phyloP scores from a whole-genome alignment of 1,140 invertebrate genomes.

The Sminthurides bifidus region DNA sequence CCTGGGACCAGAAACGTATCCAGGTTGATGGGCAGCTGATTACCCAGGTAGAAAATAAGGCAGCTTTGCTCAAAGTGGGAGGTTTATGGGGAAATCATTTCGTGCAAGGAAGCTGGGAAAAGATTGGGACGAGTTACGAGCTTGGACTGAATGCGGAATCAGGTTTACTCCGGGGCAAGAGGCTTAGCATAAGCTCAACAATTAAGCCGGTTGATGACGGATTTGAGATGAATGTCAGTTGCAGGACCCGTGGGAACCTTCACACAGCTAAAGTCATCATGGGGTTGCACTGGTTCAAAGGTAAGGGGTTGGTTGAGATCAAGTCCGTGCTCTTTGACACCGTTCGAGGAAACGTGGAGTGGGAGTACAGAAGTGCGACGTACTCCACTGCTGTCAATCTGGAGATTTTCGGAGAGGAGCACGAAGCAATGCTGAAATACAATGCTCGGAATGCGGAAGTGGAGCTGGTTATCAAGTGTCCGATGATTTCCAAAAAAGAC shows the following conservation, averaged over 20 bases:
- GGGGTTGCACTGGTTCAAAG: not conserved
- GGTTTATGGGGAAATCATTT: conserved; percentile 23
- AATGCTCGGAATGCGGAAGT: conserved; percentile 17
- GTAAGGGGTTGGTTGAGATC: not conserved
- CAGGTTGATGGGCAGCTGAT: conserved; percentile 4
- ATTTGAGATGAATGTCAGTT: conserved; percentile 9
- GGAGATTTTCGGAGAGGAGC: conserved; percentile 3
- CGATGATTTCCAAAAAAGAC: conserved; percentile 6
- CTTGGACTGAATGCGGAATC: conserved; percentile 22
- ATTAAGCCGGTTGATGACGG: conserved; percentile 2
- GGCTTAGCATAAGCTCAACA: conserved; percentile 1
- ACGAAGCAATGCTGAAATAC: conserved; percentile 7
- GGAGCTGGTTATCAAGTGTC: conserved; percentile 12
- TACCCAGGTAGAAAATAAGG: not conserved
- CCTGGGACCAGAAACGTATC: not conserved
- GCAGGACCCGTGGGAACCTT: conserved; percentile 12
- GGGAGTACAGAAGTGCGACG: too few relatives aligned
- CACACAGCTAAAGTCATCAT: conserved; percentile 5
- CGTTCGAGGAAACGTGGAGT: conserved; percentile 3
- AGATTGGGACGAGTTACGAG: not conserved
- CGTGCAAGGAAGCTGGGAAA: conserved; percentile 2
- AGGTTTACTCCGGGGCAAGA: conserved; percentile 16
- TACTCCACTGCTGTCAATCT: not conserved
- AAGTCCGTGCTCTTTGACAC: conserved; percentile 9
- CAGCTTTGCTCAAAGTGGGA: conserved; percentile 1